These are phyloP conservation scores for Brenthis ino DNA, from an alignment of 2,888 invertebrate species.

Conservation along the genomic window DNA sequence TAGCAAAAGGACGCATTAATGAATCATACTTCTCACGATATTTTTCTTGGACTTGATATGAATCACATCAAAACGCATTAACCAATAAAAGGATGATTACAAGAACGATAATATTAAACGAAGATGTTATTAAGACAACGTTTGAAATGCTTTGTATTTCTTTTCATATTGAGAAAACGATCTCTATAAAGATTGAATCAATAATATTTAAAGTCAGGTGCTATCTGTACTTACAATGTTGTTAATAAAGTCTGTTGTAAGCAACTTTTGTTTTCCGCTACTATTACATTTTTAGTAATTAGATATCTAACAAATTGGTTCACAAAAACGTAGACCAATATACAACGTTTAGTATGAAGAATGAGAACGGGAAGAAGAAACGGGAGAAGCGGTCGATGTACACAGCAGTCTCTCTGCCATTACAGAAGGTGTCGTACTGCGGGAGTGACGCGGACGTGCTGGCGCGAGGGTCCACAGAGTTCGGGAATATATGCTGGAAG, in stretches of 20 bases:
- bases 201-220: neutral
- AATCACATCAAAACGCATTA: conserved; percentile 6
- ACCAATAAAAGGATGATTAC: neutral
- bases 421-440: conserved; percentile 92
- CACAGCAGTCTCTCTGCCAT: conserved; percentile 89
- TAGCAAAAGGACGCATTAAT: neutral
- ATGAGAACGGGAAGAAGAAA: conserved; percentile 94
- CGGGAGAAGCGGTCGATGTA: conserved; percentile 94
- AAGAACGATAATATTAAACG: neutral
- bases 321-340: conserved; percentile 92
- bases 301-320: conserved; percentile 21
- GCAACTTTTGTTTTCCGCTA: too few relatives aligned
- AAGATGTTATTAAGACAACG: neutral
- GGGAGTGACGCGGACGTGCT: conserved; percentile 86
- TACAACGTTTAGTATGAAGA: conserved; percentile 93
- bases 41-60: conserved; percentile 3
- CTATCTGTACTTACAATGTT: neutral
- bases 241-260: too few relatives aligned
- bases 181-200: neutral
- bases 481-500: conserved; percentile 75
- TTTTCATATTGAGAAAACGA: too few relatives aligned
- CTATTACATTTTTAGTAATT: too few relatives aligned
- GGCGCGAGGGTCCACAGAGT: conserved; percentile 76
- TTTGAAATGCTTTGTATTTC: neutral
- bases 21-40: neutral